Evolutionary conservation across 2,797 vertebrate species (phyloP), one percentile per base, ranked within the genome.

Genomic region (Myoxocephalus aenaeus): DNA sequence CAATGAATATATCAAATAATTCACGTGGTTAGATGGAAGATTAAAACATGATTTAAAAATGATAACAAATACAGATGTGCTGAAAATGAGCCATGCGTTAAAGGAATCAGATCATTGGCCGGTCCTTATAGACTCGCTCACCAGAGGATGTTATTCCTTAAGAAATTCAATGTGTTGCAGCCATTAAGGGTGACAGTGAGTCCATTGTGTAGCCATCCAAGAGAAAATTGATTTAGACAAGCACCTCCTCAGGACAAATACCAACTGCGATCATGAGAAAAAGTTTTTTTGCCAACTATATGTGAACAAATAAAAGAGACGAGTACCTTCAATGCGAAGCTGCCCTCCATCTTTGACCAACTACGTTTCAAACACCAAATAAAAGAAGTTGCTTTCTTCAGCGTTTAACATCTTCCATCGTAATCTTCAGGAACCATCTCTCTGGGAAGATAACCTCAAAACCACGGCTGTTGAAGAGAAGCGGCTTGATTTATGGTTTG

Each of bases 401-500:
- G 58, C 0, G 48, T 69, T 34, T 57, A 62, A 81, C 51, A 25
- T 67, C 40, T 42, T 50, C 61, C 70, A 54, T 25, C 36, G 56
- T 53, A 56, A 42, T 84, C 66, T 75, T 40, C 2, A 53, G 56
- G 48, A 46, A 74, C n/a, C 11, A 34, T 70, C 79, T 72, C 50
- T 67, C 44, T 5, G 56, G 56, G 66, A 70, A 61, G 75, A 85
- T 82, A 83, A 77, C 64, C 79, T 68, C 12, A 48, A 59, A 54
- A 73, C 53, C 57, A 51, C 17, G 51, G 29, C 84, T 71, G 58
- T 10, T 4, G 3, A 48, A n/a, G 22, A 73, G 70, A 64, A 59
- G 34, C 54, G 0, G 15, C 0, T 27, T 80, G 89, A 91, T 89
- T 90, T 86, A 92, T 78, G 34, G 74, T 79, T 80, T 42, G 54